Conservation (phyloP, 2,113 vertebrate genomes). For the Zingel zingel region DNA sequence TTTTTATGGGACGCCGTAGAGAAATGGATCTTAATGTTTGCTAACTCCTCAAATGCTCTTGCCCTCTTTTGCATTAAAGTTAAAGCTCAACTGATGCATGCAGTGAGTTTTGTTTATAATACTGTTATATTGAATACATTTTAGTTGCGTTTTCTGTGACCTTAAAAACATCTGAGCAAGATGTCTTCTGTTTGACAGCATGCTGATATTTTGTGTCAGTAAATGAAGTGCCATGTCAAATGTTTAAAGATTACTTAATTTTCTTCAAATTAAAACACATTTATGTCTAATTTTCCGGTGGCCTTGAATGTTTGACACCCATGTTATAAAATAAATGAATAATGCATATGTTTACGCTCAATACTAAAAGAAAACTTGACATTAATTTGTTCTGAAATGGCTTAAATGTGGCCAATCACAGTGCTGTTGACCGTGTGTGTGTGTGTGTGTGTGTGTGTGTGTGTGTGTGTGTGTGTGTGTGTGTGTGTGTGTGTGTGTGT, state of each 20-base stretch:
- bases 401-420: neutral
- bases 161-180: neutral
- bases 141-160: neutral
- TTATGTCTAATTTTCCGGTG: neutral
- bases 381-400: neutral
- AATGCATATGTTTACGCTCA: too few species aligned
- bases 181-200: neutral
- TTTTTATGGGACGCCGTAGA: slow-evolving; percentile 11
- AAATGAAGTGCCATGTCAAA: neutral
- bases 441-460: too few species aligned
- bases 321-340: neutral
- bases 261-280: neutral
- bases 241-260: neutral
- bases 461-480: too few species aligned
- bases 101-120: neutral
- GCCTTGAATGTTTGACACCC: neutral
- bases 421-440: neutral
- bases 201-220: neutral
- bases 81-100: neutral
- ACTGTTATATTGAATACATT: neutral
- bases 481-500: too few species aligned
- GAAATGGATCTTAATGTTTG: neutral
- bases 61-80: neutral
- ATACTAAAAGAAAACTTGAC: neutral
- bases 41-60: neutral